Conservation (phyloP, 2,888 invertebrate genomes). For the Lymantria dispar region DNA sequence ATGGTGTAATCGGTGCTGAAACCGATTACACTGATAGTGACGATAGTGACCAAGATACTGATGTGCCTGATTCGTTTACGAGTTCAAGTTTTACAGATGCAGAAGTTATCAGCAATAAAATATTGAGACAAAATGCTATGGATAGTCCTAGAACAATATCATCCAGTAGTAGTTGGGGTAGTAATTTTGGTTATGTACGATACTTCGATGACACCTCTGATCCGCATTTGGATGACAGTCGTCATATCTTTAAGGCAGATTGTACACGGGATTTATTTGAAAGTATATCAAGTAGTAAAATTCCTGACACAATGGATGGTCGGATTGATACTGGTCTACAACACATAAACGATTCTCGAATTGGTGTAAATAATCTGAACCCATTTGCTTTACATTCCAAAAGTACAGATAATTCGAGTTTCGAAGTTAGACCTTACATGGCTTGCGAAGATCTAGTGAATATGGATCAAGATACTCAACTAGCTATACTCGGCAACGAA, state of each 20-base stretch:
- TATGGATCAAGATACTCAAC: conserved; percentile 83
- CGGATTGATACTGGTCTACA: conserved; percentile 20
- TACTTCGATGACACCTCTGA: conserved; percentile 83
- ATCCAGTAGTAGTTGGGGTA: conserved; percentile 81
- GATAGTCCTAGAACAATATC: conserved; percentile 74
- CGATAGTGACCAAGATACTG: conserved; percentile 66
- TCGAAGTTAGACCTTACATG: conserved; percentile 80
- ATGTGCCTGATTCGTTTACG: conserved; percentile 66
- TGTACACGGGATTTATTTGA: conserved; percentile 69
- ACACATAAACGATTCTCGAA: conserved; percentile 37
- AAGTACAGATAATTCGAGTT: conserved; percentile 82
- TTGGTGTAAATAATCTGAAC: conserved; percentile 31
- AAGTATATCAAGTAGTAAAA: conserved; percentile 32
- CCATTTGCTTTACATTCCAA: conserved; percentile 81
- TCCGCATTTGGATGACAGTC: conserved; percentile 55
- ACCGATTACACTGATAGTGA: conserved; percentile 70
- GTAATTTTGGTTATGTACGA: conserved; percentile 85
- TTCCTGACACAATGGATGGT: conserved; percentile 31
- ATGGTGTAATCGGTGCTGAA: conserved; percentile 69
- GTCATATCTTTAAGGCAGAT: conserved; percentile 52
- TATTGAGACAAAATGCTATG: conserved; percentile 84
- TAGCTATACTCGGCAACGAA: conserved; percentile 62
- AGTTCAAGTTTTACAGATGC: conserved; percentile 65
- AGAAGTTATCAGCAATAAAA: conserved; percentile 56
- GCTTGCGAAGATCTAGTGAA: conserved; percentile 87